phyloP scores from a whole-genome alignment of 2,888 invertebrate genomes.

The Phrixothrix hirtus region DNA sequence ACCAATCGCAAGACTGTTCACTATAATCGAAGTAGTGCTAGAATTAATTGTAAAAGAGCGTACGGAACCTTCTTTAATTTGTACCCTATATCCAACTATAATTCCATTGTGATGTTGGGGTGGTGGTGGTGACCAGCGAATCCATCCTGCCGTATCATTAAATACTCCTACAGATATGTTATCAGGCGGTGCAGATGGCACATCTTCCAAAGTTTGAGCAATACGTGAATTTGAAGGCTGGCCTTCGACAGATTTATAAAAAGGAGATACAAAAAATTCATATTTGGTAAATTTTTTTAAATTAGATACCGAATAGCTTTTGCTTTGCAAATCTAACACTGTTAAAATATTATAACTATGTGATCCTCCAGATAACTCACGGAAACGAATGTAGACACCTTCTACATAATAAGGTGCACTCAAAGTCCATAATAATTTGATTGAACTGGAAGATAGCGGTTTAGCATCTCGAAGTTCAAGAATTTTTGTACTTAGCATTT shows the following conservation, averaged over 20 bases:
- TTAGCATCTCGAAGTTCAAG: slow-evolving; percentile 69
- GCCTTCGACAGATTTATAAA: slow-evolving; percentile 84
- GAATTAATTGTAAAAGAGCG: slow-evolving; percentile 78
- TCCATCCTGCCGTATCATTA: slow-evolving; percentile 78
- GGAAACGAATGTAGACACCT: slow-evolving; percentile 69
- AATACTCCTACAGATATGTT: slow-evolving; percentile 78
- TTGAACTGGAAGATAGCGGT: slow-evolving; percentile 61
- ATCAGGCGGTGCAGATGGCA: slow-evolving; percentile 79
- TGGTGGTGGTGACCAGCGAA: slow-evolving; percentile 83
- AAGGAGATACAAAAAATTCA: slow-evolving; percentile 90
- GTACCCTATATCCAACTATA: slow-evolving; percentile 85
- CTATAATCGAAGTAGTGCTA: slow-evolving; percentile 82
- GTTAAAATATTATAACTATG: slow-evolving; percentile 70
- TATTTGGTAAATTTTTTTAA: slow-evolving; percentile 86
- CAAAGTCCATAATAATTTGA: slow-evolving; percentile 59
- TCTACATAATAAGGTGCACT: slow-evolving; percentile 58
- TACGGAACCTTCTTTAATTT: slow-evolving; percentile 52
- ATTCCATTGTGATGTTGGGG: slow-evolving; percentile 76
- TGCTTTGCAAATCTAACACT: slow-evolving; percentile 65
- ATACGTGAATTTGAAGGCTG: slow-evolving; percentile 89
- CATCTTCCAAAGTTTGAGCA: slow-evolving; percentile 85
- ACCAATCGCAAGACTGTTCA: slow-evolving; percentile 85
- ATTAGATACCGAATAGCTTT: slow-evolving; percentile 75
- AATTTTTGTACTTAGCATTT: slow-evolving; percentile 77
- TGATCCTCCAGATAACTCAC: slow-evolving; percentile 64